Evolutionary conservation across 2,888 invertebrate genomes (phyloP).

Genomic region (Nymphalis c-album): DNA sequence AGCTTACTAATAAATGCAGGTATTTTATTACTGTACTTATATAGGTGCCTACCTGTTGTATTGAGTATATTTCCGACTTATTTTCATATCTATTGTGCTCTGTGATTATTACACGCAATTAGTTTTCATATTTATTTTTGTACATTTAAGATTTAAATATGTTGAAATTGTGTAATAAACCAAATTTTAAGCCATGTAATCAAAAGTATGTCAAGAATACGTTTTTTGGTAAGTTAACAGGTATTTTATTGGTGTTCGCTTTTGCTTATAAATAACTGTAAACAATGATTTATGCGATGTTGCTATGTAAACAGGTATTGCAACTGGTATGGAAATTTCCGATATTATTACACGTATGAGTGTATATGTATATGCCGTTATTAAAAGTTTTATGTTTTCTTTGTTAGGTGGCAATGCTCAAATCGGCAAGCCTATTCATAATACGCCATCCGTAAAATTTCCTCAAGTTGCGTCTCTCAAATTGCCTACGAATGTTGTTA

Average conservation of each 20-base stretch:
- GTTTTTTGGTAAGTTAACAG: conserved; percentile 43
- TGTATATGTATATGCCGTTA: neutral
- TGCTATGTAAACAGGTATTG: conserved; percentile 12
- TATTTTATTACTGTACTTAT: no score
- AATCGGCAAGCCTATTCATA: conserved; percentile 67
- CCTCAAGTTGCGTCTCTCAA: conserved; percentile 79
- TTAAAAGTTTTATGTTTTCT: conserved; percentile 1
- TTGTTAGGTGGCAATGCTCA: conserved; percentile 45
- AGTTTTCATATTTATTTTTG: neutral
- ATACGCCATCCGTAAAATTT: conserved; percentile 72
- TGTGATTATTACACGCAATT: neutral
- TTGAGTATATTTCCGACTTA: no score
- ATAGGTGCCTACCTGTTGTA: no score
- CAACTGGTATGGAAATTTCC: conserved; percentile 18
- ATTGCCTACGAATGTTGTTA: conserved; percentile 82
- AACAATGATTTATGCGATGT: conserved; percentile 4
- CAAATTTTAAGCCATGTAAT: conserved; percentile 31
- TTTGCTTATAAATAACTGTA: conserved; percentile 18
- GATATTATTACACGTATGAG: neutral
- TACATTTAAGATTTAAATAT: conserved; percentile 30
- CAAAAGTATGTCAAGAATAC: conserved; percentile 41
- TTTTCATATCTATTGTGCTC: neutral
- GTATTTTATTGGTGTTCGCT: conserved; percentile 11
- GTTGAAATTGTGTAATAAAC: conserved; percentile 40
- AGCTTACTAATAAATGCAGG: no score